Evolutionary conservation across 2,797 vertebrate species (phyloP).

Genomic region (Argyrosomus regius): DNA sequence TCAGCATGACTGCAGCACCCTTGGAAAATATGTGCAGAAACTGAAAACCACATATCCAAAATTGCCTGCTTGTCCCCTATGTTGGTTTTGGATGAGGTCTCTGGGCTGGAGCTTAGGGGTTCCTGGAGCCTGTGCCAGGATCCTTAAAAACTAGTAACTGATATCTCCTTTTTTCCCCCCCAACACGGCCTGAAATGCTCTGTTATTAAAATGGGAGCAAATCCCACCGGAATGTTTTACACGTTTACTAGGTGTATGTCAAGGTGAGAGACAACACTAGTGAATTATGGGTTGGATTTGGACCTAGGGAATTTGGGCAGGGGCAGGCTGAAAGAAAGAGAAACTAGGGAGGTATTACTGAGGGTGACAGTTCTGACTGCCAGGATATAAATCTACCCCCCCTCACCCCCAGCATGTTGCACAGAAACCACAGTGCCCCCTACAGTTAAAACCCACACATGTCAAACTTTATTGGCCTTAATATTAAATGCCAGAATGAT

Average conservation of each 20-base stretch:
- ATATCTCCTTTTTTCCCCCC: slow-evolving; percentile 72
- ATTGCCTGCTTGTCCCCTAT: slow-evolving; percentile 81
- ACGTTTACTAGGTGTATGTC: slow-evolving; percentile 86
- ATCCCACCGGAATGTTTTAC: slow-evolving; percentile 86
- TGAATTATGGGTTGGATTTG: slow-evolving; percentile 85
- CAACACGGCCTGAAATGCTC: slow-evolving; percentile 74
- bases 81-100: slow-evolving; percentile 86
- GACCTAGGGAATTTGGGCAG: slow-evolving; percentile 74
- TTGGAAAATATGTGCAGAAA: slow-evolving; percentile 84
- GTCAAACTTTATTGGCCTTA: slow-evolving; percentile 83
- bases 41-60: slow-evolving; percentile 82
- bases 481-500: slow-evolving; percentile 82
- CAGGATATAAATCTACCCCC: slow-evolving; percentile 70
- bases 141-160: slow-evolving; percentile 86
- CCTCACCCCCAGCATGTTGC: slow-evolving; percentile 62
- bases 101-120: slow-evolving; percentile 72
- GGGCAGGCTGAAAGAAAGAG: slow-evolving; percentile 53
- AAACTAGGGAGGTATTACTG: slow-evolving; percentile 65
- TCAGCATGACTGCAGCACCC: slow-evolving; percentile 69
- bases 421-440: slow-evolving; percentile 83
- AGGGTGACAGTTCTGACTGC: slow-evolving; percentile 76
- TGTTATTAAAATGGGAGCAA: slow-evolving; percentile 87
- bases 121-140: slow-evolving; percentile 80
- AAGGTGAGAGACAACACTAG: slow-evolving; percentile 87
- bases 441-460: slow-evolving; percentile 80